Base-by-base conservation (phyloP, 2,888 invertebrate species). In the Actias luna region DNA sequence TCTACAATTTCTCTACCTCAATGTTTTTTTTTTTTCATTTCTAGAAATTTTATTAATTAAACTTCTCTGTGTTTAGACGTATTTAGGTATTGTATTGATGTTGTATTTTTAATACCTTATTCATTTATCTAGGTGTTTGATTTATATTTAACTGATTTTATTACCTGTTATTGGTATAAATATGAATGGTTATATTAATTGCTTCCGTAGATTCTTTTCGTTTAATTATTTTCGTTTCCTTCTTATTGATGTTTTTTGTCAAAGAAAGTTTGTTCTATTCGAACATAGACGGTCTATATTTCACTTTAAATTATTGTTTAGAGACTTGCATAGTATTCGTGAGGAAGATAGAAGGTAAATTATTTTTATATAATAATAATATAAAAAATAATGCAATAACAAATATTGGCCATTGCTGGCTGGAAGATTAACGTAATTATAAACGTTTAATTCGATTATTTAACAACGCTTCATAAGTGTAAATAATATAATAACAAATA, bases 21-120 rank as follows among this genome's bases (percentile, higher is more conserved):
- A n/a, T 55, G n/a, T 55, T 29, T 29, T 55, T 29, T 10, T 29
- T 58, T 31, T 18, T 25, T 29, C 29, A 46, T 39, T 46, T 33
- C 5, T 59, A 36, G 27, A 39, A 8, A 35, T 29, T 59, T 59
- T 59, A 31, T 59, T 25, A 50, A 50, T 50, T 50, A 12, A 50
- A 2, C n/a, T n/a, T 59, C 25, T 59, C 18, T 25, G 14, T 29
- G 39, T 59, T 35, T 59, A 36, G 27, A 1, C 10, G 8, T 59
- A n/a, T n/a, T n/a, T n/a, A 39, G 35, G 31, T 36, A 35, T 33
- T 58, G 36, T 58, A 7, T 50, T 59, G 22, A 25, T 59, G 33
- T 58, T 35, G 25, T 3, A 59, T 16, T 55, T n/a, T 16, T 29
- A 29, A 55, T 50, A 50, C 12, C 25, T 50, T 18, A 46, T 46